A percentile compares a stretch with the other conserved stretches of the same genome.
These are phyloP conservation scores for Eurytoma californica DNA, from an alignment of 2,888 invertebrate genomes.

Conservation along the genomic window DNA sequence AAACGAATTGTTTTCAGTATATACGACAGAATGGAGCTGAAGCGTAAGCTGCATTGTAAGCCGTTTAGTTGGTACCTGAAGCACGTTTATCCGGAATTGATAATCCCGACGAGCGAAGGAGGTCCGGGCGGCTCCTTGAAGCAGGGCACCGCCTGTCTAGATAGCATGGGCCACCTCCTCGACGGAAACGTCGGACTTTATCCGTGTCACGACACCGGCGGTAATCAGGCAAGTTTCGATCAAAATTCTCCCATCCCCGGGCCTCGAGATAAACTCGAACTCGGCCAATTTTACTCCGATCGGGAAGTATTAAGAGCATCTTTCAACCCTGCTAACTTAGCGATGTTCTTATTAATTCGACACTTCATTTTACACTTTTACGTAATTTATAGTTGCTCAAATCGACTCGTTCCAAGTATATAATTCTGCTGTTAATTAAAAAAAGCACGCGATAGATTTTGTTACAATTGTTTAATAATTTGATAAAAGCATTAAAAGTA, in stretches of 20 bases:
- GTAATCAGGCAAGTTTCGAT: constrained; percentile 84
- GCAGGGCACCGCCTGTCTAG: constrained; percentile 91
- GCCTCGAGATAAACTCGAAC: too few relatives aligned
- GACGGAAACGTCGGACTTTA: constrained; percentile 93
- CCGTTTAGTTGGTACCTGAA: constrained; percentile 96
- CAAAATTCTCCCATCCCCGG: not conserved
- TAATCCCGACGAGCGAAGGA: constrained; percentile 81
- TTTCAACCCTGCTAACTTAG: too few relatives aligned
- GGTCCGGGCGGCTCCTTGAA: constrained; percentile 84
- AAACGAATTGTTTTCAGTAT: constrained; percentile 79
- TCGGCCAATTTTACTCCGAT: too few relatives aligned
- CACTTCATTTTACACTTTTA: too few relatives aligned
- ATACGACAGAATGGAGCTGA: constrained; percentile 87
- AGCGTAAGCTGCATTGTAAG: constrained; percentile 90
- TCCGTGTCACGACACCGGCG: constrained; percentile 96
- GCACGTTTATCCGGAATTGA: constrained; percentile 93
- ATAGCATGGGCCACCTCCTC: constrained; percentile 93
- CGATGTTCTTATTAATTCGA: too few relatives aligned
- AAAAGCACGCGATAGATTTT: too few relatives aligned
- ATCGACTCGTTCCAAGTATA: too few relatives aligned
- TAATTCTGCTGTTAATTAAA: too few relatives aligned
- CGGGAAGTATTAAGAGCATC: too few relatives aligned
- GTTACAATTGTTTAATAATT: too few relatives aligned
- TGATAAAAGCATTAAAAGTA: too few relatives aligned
- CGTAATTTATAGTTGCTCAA: too few relatives aligned